Conservation (phyloP, 2,113 vertebrate genomes). For the Crotalus tigris region DNA sequence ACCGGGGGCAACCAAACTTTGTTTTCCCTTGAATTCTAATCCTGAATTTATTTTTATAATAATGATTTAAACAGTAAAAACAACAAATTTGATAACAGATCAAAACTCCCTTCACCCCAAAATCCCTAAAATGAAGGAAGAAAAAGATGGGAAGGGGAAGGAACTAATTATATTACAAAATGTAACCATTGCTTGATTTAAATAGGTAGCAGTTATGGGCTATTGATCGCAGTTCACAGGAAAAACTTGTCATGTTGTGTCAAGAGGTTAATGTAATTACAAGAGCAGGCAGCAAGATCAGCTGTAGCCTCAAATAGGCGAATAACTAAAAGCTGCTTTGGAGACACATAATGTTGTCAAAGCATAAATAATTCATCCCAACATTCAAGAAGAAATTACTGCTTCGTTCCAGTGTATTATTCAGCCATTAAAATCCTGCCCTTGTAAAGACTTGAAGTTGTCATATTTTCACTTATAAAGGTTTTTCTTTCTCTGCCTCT, state of each 20-base stretch:
- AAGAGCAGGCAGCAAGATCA: constrained; percentile 79
- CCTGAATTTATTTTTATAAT: constrained; percentile 46
- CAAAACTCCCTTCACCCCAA: constrained; percentile 20
- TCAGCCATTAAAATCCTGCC: constrained; percentile 79
- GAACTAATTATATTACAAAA: constrained; percentile 78
- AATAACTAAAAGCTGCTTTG: constrained; percentile 82
- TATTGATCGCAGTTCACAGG: constrained; percentile 79
- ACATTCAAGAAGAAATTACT: constrained; percentile 76
- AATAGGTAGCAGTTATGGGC: constrained; percentile 78
- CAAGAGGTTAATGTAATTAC: constrained; percentile 86
- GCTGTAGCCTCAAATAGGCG: constrained; percentile 77
- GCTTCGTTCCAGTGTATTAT: constrained; percentile 76
- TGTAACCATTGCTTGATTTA: constrained; percentile 71
- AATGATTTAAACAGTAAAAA: constrained; percentile 52
- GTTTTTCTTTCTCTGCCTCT: constrained; percentile 26
- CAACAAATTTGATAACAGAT: constrained; percentile 21
- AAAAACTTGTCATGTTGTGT: constrained; percentile 83
- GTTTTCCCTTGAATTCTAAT: constrained; percentile 32
- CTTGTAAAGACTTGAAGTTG: constrained; percentile 74
- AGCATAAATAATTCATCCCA: constrained; percentile 85
- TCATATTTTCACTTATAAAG: constrained; percentile 72
- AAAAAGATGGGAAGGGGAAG: constrained; percentile 26
- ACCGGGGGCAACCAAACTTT: constrained; percentile 34
- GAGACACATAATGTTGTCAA: constrained; percentile 85
- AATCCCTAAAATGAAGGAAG: constrained; percentile 56